Evolutionary conservation across 2,113 vertebrate genomes (phyloP).

Genomic region (Marmota flaviventris): DNA sequence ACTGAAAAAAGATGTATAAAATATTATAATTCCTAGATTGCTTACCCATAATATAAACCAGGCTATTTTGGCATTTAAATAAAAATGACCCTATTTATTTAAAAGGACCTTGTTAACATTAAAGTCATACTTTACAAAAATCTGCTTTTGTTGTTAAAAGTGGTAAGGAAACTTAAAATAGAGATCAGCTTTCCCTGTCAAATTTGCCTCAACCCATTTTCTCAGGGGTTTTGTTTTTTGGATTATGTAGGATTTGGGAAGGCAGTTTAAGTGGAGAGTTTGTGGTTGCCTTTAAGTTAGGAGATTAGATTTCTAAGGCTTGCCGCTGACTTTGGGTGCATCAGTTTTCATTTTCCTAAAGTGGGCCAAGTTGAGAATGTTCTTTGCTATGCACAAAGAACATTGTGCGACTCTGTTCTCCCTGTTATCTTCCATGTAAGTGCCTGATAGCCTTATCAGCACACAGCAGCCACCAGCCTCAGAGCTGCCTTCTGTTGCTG

Average conservation of each 20-base stretch:
- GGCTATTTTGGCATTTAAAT: constrained; percentile 56
- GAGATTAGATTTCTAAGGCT: constrained; percentile 17
- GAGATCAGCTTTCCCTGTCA: constrained; percentile 40
- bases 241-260: constrained; percentile 13
- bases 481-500: not conserved
- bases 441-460: not conserved
- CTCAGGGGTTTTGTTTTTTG: not conserved
- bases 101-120: constrained; percentile 42
- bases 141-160: constrained; percentile 55
- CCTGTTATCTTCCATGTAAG: not conserved
- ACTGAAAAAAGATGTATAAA: constrained; percentile 54
- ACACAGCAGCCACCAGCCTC: not conserved
- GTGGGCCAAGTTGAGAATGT: not conserved
- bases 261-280: not conserved
- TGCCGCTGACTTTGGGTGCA: not conserved
- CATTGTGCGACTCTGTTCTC: not conserved
- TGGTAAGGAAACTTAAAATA: constrained; percentile 19
- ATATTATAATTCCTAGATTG: constrained; percentile 38
- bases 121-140: constrained; percentile 64
- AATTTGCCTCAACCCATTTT: not conserved
- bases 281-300: constrained; percentile 60
- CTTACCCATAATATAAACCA: constrained; percentile 44
- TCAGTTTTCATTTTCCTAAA: not conserved
- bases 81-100: constrained; percentile 53
- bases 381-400: not conserved